Evolutionary conservation across 2,888 invertebrate genomes (phyloP).

Genomic region (Oxytorus armatus): DNA sequence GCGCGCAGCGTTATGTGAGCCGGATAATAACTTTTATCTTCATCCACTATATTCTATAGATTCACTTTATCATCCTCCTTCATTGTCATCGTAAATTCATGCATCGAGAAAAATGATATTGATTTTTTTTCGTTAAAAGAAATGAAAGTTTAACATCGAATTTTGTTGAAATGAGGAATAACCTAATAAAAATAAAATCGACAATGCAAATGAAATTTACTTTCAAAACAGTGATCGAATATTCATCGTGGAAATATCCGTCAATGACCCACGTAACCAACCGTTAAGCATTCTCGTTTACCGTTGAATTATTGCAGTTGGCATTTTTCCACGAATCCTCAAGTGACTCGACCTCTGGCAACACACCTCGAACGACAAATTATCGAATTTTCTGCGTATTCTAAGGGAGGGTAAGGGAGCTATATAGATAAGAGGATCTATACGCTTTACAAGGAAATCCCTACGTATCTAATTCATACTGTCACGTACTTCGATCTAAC

Average conservation of each 20-base stretch:
- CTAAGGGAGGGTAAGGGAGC: too few relatives aligned
- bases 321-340: slow-evolving; percentile 64
- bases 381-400: slow-evolving; percentile 48
- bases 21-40: too few relatives aligned
- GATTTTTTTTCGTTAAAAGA: too few relatives aligned
- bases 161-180: too few relatives aligned
- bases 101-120: too few relatives aligned
- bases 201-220: background rate
- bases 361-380: slow-evolving; percentile 40
- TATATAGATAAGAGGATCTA: slow-evolving; percentile 34
- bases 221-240: background rate
- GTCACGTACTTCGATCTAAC: slow-evolving; percentile 45
- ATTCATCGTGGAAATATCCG: background rate
- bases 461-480: slow-evolving; percentile 51
- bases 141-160: too few relatives aligned
- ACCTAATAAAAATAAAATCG: background rate
- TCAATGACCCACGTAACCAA: background rate
- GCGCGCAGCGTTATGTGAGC: too few relatives aligned
- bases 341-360: slow-evolving; percentile 52
- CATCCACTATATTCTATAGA: too few relatives aligned
- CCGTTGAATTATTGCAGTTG: slow-evolving; percentile 63
- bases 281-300: slow-evolving; percentile 8
- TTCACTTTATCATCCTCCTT: too few relatives aligned
- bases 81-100: too few relatives aligned
- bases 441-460: slow-evolving; percentile 1